Evolutionary conservation across 2,113 vertebrate genomes (phyloP), one percentile per base, ranked within the genome.

Genomic region (Centropus bengalensis): DNA sequence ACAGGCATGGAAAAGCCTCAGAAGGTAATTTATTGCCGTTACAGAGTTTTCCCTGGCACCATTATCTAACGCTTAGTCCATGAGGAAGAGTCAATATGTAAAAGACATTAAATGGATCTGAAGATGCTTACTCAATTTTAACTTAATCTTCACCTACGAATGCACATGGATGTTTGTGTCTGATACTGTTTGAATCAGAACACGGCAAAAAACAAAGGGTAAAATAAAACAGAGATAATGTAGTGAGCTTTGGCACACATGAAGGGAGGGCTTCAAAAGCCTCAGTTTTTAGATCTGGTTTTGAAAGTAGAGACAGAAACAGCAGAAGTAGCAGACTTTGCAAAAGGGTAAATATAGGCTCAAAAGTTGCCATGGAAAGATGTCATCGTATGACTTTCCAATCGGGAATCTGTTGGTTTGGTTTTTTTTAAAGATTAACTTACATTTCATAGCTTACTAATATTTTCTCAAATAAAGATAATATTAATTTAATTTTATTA

Each of bases 281-380:
- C 86, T 84, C 30, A 54, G 19, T 52, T 91, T 86, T 82, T 44
- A 90, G 19, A 89, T 54, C 19, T 60, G 15, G 56, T 59, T 71
- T 82, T 83, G 69, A 62, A 91, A 90, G 92, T 17, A 18, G 45
- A 96, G 63, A 69, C 49, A 92, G 66, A 88, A 59, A 66, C 12
- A 92, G 55, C 21, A 94, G 52, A 93, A 92, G 44, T n/a, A 84
- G 77, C 74, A 95, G 89, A 96, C 52, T 38, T 94, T 91, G 77
- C 44, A 75, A 58, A 92, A 83, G 19, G 42, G 68, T 75, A 94
- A 90, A 89, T 0, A 69, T n/a, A 93, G 52, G 49, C 30, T 87
- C 63, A 62, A 62, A 80, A 82, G 49, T 47, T 71, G 42, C 77
- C 30, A 30, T 11, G 32, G 80, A 30, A 94, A 89, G 42, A 66